These are phyloP conservation scores for Syngnathus floridae DNA, from an alignment of 2,113 vertebrate genomes.

Conservation along the genomic window DNA sequence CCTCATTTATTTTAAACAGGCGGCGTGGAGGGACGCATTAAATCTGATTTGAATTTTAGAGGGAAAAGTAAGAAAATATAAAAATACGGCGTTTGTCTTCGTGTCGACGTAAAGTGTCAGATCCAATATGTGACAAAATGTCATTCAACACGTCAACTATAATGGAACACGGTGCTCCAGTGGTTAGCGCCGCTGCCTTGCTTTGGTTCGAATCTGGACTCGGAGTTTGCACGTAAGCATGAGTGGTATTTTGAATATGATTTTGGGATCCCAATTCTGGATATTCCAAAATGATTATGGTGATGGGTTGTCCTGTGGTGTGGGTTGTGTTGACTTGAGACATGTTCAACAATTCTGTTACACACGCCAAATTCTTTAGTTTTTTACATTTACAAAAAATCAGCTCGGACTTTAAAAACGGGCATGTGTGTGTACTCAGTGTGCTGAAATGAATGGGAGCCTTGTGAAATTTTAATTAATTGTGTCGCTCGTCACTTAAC, in stretches of 20 bases:
- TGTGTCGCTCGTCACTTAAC: not conserved
- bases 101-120: not conserved
- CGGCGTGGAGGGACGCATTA: constrained; percentile 1
- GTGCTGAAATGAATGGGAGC: not conserved
- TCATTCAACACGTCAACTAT: not conserved
- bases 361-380: not conserved
- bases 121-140: not conserved
- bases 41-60: constrained; percentile 1
- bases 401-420: too few relatives aligned
- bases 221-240: not conserved
- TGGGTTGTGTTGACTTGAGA: too few relatives aligned
- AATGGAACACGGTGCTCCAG: not conserved
- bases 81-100: not conserved
- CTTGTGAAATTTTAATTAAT: not conserved
- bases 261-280: too few relatives aligned
- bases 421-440: not conserved
- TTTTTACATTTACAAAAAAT: not conserved
- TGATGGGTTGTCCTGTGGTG: too few relatives aligned
- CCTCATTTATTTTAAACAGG: constrained; percentile 14
- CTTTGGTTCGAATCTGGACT: not conserved
- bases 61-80: not conserved
- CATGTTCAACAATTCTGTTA: too few relatives aligned
- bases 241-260: too few relatives aligned
- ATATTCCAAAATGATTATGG: too few relatives aligned
- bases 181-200: not conserved